phyloP scores from a whole-genome alignment of 1,140 invertebrate genomes.

The Neotoxoptera formosana region DNA sequence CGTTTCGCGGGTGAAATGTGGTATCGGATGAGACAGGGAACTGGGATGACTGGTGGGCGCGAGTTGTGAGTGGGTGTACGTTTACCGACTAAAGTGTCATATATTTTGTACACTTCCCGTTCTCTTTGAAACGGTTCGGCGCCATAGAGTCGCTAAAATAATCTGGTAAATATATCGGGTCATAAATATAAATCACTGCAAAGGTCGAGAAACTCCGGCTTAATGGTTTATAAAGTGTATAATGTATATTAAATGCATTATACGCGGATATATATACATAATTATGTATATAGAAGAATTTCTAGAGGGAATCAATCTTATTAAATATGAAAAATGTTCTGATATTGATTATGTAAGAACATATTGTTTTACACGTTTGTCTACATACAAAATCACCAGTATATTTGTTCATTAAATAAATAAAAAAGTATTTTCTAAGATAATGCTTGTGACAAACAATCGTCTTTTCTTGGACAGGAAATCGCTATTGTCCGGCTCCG shows the following conservation, averaged over 20 bases:
- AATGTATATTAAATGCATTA: too few species aligned
- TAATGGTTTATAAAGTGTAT: slow-evolving; percentile 1
- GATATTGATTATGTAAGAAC: background rate
- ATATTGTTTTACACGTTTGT: background rate
- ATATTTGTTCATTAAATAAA: background rate
- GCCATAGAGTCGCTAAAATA: background rate
- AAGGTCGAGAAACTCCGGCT: background rate
- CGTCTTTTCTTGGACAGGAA: background rate
- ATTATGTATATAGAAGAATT: background rate
- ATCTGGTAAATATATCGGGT: background rate
- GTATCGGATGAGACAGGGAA: background rate
- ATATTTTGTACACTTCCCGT: background rate
- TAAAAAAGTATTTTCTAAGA: background rate
- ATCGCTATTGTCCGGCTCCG: background rate
- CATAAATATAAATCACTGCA: background rate
- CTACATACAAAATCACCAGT: background rate
- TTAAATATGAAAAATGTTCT: background rate
- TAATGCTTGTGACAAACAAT: background rate
- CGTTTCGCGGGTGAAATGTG: background rate
- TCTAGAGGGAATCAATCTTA: background rate
- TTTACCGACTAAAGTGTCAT: background rate
- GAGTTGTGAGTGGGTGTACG: background rate
- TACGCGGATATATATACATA: background rate
- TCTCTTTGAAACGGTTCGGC: background rate
- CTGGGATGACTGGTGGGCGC: background rate